Conservation (phyloP, 1,140 invertebrate species). For the Drosophila kohkoa region DNA sequence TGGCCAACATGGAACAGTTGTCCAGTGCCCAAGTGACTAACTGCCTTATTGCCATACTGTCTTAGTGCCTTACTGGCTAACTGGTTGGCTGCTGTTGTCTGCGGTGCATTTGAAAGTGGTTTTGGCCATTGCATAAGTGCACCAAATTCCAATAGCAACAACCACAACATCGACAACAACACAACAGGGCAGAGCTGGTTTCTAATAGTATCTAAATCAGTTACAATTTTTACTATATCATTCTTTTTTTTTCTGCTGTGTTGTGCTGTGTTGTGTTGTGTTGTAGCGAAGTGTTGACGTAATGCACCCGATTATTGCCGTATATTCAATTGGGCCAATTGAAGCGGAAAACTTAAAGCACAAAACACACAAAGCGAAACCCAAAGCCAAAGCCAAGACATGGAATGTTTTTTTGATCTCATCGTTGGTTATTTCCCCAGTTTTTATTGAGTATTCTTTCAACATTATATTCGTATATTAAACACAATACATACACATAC, state of each 20-base stretch:
- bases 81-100: constrained; percentile 47
- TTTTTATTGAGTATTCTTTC: constrained; percentile 37
- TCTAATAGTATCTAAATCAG: constrained; percentile 65
- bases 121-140: constrained; percentile 81
- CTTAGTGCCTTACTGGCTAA: constrained; percentile 35
- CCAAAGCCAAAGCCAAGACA: constrained; percentile 16
- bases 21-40: constrained; percentile 35
- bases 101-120: constrained; percentile 70
- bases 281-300: constrained; percentile 55
- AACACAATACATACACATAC: constrained; percentile 49
- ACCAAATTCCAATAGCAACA: constrained; percentile 63
- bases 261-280: not conserved
- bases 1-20: constrained; percentile 23
- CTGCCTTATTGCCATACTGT: constrained; percentile 25
- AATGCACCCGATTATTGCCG: constrained; percentile 62
- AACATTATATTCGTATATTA: constrained; percentile 49
- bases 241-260: constrained; percentile 50
- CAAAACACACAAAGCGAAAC: constrained; percentile 4
- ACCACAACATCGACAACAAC: constrained; percentile 33
- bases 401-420: constrained; percentile 11
- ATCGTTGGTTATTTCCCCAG: constrained; percentile 31
- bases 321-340: constrained; percentile 51
- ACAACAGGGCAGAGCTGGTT: constrained; percentile 56
- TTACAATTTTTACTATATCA: constrained; percentile 63
- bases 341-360: constrained; percentile 59